Conservation (phyloP, 2,888 invertebrate species). For the Lordiphosa fenestrarum region DNA sequence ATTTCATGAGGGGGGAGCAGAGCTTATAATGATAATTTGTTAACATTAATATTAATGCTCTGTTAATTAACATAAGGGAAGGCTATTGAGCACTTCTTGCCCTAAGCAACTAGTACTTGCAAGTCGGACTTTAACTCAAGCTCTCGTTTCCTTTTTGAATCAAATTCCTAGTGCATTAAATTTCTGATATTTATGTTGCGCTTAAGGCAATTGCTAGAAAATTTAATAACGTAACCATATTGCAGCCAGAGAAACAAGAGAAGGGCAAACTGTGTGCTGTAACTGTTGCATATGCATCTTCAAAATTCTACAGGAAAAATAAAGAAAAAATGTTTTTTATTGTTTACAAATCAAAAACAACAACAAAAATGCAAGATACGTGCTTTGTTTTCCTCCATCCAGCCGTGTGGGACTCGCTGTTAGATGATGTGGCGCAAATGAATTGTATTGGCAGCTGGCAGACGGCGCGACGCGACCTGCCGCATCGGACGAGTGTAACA, state of each 20-base stretch:
- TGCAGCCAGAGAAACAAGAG: slow-evolving; percentile 11
- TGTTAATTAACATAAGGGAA: too few relatives aligned
- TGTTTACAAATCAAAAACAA: slow-evolving; percentile 61
- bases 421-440: slow-evolving; percentile 63
- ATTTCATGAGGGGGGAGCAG: too few relatives aligned
- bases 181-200: slow-evolving; percentile 52
- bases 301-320: slow-evolving; percentile 17
- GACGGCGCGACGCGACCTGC: slow-evolving; percentile 37
- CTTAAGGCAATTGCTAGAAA: slow-evolving; percentile 45
- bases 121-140: too few relatives aligned
- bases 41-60: too few relatives aligned
- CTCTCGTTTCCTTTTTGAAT: not conserved
- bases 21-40: too few relatives aligned
- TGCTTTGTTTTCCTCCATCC: slow-evolving; percentile 53
- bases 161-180: slow-evolving; percentile 28
- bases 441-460: slow-evolving; percentile 70
- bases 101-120: too few relatives aligned
- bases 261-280: not conserved
- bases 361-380: slow-evolving; percentile 35
- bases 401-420: slow-evolving; percentile 15
- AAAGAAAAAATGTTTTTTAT: slow-evolving; percentile 54
- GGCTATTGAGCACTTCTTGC: too few relatives aligned
- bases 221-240: slow-evolving; percentile 55
- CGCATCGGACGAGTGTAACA: not conserved
- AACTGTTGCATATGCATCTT: slow-evolving; percentile 28